Conservation (phyloP, 2,113 vertebrate genomes). For the Sinocyclocheilus grahami region DNA sequence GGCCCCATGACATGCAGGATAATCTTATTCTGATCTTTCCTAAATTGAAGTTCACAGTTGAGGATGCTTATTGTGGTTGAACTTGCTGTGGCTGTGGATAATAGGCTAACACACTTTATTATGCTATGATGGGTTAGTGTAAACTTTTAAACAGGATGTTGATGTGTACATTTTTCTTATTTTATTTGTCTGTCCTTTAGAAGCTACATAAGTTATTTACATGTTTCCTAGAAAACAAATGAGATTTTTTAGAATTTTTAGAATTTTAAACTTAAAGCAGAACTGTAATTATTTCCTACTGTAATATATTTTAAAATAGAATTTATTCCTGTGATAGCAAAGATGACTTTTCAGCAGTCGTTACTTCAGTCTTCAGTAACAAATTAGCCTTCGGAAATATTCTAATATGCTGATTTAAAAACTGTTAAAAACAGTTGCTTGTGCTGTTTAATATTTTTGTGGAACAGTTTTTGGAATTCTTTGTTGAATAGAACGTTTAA, state of each 20-base stretch:
- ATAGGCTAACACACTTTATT: neutral
- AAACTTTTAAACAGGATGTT: too few species aligned
- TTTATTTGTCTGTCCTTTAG: too few species aligned
- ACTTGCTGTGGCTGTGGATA: neutral
- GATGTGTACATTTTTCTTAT: too few species aligned
- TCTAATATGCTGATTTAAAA: neutral
- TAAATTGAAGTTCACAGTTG: slow-evolving; percentile 1
- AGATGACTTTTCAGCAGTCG: neutral
- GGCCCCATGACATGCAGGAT: neutral
- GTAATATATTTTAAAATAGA: too few species aligned
- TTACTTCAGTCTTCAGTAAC: neutral
- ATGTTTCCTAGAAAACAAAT: too few species aligned
- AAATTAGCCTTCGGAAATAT: neutral
- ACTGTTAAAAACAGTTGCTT: neutral
- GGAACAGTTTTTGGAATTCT: neutral
- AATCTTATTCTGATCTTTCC: neutral
- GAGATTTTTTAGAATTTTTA: too few species aligned
- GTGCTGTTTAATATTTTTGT: neutral
- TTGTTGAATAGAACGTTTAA: too few species aligned
- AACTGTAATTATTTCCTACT: too few species aligned
- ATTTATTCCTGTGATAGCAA: neutral
- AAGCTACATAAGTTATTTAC: too few species aligned
- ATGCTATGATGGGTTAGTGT: too few species aligned
- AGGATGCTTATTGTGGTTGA: neutral
- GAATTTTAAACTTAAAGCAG: too few species aligned